Evolutionary conservation across 1,140 invertebrate species (phyloP).

Genomic region (Apis florea): DNA sequence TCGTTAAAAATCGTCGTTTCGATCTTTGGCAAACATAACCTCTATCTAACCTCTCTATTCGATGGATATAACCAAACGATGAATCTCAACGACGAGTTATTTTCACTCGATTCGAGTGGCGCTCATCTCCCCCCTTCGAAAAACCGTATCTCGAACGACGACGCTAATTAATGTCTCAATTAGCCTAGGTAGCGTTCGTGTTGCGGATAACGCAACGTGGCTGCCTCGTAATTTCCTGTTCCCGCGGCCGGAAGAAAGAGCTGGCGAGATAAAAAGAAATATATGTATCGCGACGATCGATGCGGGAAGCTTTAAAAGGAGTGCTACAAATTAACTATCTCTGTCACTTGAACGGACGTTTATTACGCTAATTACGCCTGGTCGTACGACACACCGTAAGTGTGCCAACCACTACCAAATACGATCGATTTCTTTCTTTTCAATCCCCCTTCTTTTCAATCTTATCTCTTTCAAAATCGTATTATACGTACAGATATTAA

Average conservation of each 20-base stretch:
- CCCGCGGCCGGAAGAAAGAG: slow-evolving; percentile 23
- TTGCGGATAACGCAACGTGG: slow-evolving; percentile 15
- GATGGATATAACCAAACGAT: too few species aligned
- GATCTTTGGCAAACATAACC: too few species aligned
- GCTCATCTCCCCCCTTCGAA: too few species aligned
- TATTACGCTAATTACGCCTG: slow-evolving; percentile 58
- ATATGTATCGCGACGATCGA: slow-evolving; percentile 22
- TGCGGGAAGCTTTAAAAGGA: background rate
- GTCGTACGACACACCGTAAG: slow-evolving; percentile 44
- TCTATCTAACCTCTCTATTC: too few species aligned
- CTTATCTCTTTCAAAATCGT: background rate
- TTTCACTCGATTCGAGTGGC: background rate
- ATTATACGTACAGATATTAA: too few species aligned
- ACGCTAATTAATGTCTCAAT: slow-evolving; percentile 52
- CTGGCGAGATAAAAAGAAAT: slow-evolving; percentile 22
- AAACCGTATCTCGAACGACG: background rate
- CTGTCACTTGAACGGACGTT: slow-evolving; percentile 42
- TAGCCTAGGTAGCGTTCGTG: slow-evolving; percentile 16
- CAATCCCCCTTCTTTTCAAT: background rate
- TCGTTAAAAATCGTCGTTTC: too few species aligned
- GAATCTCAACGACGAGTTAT: slow-evolving; percentile 10
- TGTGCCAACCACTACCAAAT: slow-evolving; percentile 32
- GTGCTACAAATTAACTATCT: slow-evolving; percentile 55
- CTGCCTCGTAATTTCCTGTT: slow-evolving; percentile 29
- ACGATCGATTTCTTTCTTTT: slow-evolving; percentile 10